These are phyloP conservation scores for Saguinus midas DNA, from an alignment of 2,113 vertebrate species.

Conservation along the genomic window DNA sequence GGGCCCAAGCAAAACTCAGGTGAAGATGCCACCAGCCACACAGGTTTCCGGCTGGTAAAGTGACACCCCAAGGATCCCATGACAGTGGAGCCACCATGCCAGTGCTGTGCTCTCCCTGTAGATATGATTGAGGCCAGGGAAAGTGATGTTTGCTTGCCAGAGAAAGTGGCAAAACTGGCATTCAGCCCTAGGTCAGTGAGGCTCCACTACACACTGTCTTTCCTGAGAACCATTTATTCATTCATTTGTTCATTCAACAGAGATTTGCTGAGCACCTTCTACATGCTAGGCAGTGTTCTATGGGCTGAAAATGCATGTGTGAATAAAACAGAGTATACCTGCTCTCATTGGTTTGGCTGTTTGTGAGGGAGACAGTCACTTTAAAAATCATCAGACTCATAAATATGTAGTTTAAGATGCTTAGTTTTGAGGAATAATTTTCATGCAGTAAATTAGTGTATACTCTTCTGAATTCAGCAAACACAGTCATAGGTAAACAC, in stretches of 20 bases:
- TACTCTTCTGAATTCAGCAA: not conserved
- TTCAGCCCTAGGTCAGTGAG: not conserved
- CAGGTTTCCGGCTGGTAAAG: too few species aligned
- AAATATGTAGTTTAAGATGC: not conserved
- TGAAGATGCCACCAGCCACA: too few species aligned
- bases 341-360: not conserved
- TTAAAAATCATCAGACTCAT: not conserved
- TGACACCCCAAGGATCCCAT: too few species aligned
- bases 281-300: not conserved
- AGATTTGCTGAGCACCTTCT: not conserved
- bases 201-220: not conserved
- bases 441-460: not conserved
- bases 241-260: not conserved
- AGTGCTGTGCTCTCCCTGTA: not conserved
- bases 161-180: not conserved
- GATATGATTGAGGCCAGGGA: not conserved
- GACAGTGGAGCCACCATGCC: too few species aligned
- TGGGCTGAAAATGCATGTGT: not conserved
- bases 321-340: not conserved
- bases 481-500: too few species aligned
- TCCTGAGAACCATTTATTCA: not conserved
- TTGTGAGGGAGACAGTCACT: not conserved
- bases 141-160: not conserved
- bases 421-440: not conserved
- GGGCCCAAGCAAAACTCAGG: too few species aligned